Evolutionary conservation across 2,888 invertebrate genomes (phyloP), one percentile per base, ranked within the genome.

Genomic region (Cephus runcator): DNA sequence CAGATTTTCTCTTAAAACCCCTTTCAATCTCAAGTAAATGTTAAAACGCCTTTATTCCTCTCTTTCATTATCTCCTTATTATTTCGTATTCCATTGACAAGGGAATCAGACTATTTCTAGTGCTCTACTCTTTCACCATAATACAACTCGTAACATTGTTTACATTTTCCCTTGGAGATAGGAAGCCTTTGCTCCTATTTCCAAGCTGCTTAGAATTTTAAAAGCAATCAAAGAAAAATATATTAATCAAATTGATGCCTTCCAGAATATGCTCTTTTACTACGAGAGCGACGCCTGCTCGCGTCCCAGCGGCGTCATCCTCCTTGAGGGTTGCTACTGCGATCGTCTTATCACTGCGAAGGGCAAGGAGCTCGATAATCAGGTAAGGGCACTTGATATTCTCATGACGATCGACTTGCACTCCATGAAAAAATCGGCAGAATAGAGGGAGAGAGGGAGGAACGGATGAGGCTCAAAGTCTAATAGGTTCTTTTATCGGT

Each of bases 261-360:
- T 94, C 69, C 94, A 98, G 96, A 98, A 98, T 92, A 92, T 98
- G 87, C 92, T 98, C 85, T 98, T 98, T 92, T 98, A 98, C 93
- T 98, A 97, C 92, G 98, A 98, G 89, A 96, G 95, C 76, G 97
- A 98, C 88, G 94, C 94, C 87, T 95, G 95, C 86, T 93, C 93
- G 33, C 93, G 96, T 56, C 97, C 97, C 0, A 96, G 96, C 0
- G 98, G 98, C 0, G 95, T 97, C 31, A 93, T 98, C 34, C 93
- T 98, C 83, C 93, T 98, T 76, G 98, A 98, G 90, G 98, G 98
- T 0, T 97, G 97, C 86, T 98, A 97, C 92, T 96, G 97, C 90
- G 96, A 97, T 90, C 92, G 96, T 69, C 93, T 96, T 83, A 95
- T 96, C 90, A 94, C 95, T 79, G 92, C 94, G 1, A 92, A 92